Base-by-base conservation (phyloP, 2,797 vertebrate genomes). In the Ara ararauna region DNA sequence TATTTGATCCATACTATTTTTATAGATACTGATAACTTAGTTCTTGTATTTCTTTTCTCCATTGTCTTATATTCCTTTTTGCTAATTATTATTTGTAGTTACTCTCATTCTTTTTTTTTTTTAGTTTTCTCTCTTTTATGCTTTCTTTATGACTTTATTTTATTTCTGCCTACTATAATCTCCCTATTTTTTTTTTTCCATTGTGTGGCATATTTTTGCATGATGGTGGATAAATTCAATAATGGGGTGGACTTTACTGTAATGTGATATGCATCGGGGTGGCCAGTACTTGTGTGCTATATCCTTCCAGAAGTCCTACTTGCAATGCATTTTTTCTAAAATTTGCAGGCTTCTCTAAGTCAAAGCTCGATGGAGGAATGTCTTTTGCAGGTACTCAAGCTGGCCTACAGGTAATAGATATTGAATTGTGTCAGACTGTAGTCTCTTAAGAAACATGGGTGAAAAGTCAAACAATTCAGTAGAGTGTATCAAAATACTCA, bases 401-500 rank as follows among this genome's bases (percentile, higher is more conserved):
- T 94, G 79, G 60, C 34, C 77, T 71, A 82, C 32, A 92, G 56
- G 53, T 70, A 71, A 64, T 20, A 79, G 75, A 24, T 86, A 88
- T 60, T 87, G 83, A 80, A 74, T 68, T 67, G 38, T 92, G 45
- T 84, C 89, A 95, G 83, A 23, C 16, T 80, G 24, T 10, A 84
- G 21, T 67, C 60, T 82, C 64, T 78, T 62, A 88, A 87, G 87
- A 91, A 90, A 71, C 36, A 15, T 20, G 47, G 54, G n/a, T 86
- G 71, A 70, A 93, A 89, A 83, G 44, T 66, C 76, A 93, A 84
- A 38, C 47, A 90, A 64, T 54, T 84, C 78, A 87, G 48, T 32
- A 3, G 16, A 85, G 32, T 72, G 62, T 45, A 72, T 30, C 56
- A 82, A 53, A 77, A 89, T 75, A 82, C 56, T 81, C 12, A 0